A percentile compares a stretch with the other conserved stretches of the same genome.
Conservation (phyloP, 2,797 vertebrate species). For the Myotis pilosus region DNA sequence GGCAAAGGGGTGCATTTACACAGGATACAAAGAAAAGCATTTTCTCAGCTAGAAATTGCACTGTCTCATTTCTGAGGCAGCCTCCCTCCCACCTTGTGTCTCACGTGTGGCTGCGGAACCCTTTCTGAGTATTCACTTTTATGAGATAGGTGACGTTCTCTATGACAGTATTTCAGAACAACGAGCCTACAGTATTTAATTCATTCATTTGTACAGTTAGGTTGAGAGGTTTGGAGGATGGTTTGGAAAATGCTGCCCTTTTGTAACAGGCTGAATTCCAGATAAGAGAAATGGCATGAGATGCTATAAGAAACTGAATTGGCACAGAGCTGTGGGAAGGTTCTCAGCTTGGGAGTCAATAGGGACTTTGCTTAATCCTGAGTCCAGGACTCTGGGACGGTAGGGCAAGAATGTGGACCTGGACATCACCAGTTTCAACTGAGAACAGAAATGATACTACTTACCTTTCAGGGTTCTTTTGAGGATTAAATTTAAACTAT, state of each 20-base stretch:
- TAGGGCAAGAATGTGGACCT: background rate
- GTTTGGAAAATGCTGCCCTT: background rate
- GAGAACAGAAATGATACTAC: background rate
- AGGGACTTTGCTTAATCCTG: background rate
- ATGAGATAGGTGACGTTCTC: background rate
- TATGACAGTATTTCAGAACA: background rate
- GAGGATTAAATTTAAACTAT: constrained; percentile 15
- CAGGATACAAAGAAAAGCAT: background rate
- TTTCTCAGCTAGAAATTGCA: background rate
- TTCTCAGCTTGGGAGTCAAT: background rate
- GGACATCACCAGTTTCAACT: background rate
- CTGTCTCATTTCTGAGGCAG: background rate
- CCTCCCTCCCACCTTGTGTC: background rate
- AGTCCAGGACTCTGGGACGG: background rate
- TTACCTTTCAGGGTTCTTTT: background rate
- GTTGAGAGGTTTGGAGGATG: background rate
- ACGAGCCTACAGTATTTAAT: background rate
- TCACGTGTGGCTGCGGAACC: background rate
- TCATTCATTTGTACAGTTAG: background rate
- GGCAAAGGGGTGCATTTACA: background rate
- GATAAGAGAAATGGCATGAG: background rate
- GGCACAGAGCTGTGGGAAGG: background rate
- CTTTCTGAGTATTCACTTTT: background rate
- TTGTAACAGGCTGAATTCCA: background rate
- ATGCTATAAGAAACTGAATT: background rate